A percentile compares a stretch with the other conserved stretches of the same genome.
Evolutionary conservation across 1,140 invertebrate genomes (phyloP).

Genomic region (Mactra quadrangularis): DNA sequence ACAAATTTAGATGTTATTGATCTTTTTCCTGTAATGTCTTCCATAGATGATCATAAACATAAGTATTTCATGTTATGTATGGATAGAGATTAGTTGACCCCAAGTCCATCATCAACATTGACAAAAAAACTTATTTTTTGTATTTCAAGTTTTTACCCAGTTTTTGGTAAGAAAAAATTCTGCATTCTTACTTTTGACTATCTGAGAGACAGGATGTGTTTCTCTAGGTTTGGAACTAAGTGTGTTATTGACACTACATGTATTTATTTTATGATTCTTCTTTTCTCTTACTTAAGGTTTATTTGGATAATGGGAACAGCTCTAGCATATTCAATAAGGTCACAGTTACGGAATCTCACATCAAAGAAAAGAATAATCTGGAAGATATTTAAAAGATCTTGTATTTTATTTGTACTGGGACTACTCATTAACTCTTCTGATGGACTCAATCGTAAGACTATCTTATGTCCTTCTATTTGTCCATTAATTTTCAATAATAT

Average conservation of each 20-base stretch:
- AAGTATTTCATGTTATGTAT: too few species aligned
- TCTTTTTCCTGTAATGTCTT: too few species aligned
- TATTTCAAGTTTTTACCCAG: too few species aligned
- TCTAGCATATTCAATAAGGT: constrained; percentile 91
- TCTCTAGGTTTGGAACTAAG: background rate
- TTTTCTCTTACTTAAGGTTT: constrained; percentile 86
- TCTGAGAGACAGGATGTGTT: too few species aligned
- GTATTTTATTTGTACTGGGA: constrained; percentile 84
- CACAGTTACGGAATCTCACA: constrained; percentile 88
- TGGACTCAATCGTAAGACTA: constrained; percentile 49
- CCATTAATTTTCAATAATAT: background rate
- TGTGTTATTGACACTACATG: background rate
- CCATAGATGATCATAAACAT: too few species aligned
- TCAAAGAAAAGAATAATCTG: constrained; percentile 85
- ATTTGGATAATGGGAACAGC: constrained; percentile 98
- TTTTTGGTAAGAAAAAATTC: too few species aligned
- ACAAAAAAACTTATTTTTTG: too few species aligned
- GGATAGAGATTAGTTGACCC: too few species aligned
- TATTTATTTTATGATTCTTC: background rate
- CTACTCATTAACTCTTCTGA: constrained; percentile 78
- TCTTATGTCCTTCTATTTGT: background rate
- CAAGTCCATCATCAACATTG: too few species aligned
- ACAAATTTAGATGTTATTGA: too few species aligned
- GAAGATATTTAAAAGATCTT: constrained; percentile 87
- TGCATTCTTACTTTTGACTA: too few species aligned